phyloP scores from a whole-genome alignment of 2,888 invertebrate genomes.

The Morpho helenor region DNA sequence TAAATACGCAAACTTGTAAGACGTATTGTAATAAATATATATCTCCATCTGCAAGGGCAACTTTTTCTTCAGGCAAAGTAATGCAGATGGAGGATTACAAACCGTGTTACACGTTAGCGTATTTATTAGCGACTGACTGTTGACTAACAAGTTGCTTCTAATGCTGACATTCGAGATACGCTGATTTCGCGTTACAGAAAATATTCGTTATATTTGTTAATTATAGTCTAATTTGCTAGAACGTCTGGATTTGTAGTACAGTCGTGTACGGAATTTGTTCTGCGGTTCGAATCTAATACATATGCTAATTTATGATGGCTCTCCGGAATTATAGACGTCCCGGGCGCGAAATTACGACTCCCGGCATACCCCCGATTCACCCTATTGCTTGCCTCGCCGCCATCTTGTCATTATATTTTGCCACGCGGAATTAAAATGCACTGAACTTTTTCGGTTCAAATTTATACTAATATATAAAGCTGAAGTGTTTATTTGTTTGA shows the following conservation, averaged over 20 bases:
- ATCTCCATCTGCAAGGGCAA: too few species aligned
- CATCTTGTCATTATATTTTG: slow-evolving; percentile 65
- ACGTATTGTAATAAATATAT: too few species aligned
- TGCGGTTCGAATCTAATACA: slow-evolving; percentile 65
- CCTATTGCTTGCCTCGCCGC: slow-evolving; percentile 43
- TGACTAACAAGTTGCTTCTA: too few species aligned
- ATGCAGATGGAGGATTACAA: too few species aligned
- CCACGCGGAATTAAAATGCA: slow-evolving; percentile 51
- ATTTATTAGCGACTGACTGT: too few species aligned
- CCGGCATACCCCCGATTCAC: slow-evolving; percentile 23
- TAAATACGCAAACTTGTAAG: too few species aligned
- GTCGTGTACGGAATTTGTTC: slow-evolving; percentile 59
- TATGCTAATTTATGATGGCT: slow-evolving; percentile 76
- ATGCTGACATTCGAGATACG: too few species aligned
- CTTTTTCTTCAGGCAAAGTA: too few species aligned
- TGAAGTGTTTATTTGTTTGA: too few species aligned
- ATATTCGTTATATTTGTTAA: slow-evolving; percentile 3
- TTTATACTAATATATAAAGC: neutral
- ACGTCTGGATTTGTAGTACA: slow-evolving; percentile 40
- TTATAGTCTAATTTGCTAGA: slow-evolving; percentile 15
- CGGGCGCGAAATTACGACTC: slow-evolving; percentile 62
- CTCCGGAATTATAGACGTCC: slow-evolving; percentile 72
- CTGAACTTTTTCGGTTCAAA: slow-evolving; percentile 24
- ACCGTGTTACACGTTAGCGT: too few species aligned
- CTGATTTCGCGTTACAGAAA: too few species aligned